phyloP scores from a whole-genome alignment of 2,888 invertebrate species.

The Phortica magna region DNA sequence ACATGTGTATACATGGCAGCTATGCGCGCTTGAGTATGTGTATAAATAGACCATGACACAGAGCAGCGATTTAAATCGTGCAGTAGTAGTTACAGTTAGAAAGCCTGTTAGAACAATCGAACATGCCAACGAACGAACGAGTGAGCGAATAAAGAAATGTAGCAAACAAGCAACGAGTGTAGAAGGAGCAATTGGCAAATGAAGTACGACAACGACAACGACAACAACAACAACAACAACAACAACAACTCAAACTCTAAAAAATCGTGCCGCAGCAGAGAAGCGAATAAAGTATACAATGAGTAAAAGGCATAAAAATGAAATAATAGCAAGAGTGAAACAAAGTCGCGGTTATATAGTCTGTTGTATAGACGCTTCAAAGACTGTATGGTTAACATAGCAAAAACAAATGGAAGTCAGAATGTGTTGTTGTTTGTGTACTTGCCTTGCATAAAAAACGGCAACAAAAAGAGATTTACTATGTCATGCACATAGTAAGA shows the following conservation, averaged over 20 bases:
- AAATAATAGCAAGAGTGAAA: constrained; percentile 11
- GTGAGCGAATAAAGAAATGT: neutral
- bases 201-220: neutral
- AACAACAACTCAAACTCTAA: neutral
- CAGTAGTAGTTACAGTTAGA: constrained; percentile 37
- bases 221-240: neutral
- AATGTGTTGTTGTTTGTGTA: neutral
- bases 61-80: constrained; percentile 42
- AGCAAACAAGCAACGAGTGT: neutral
- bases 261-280: neutral
- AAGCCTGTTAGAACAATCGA: neutral
- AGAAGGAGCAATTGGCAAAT: constrained; percentile 4
- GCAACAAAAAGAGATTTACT: constrained; percentile 24
- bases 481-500: constrained; percentile 22
- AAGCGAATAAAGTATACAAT: neutral
- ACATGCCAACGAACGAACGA: constrained; percentile 6
- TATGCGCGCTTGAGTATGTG: neutral
- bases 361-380: neutral
- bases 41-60: constrained; percentile 39
- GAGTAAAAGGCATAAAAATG: neutral
- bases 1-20: neutral
- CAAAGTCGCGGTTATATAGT: neutral
- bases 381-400: neutral
- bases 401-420: neutral
- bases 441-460: neutral